These are phyloP conservation scores for Elegia similella DNA, from an alignment of 2,888 invertebrate species.

Conservation along the genomic window DNA sequence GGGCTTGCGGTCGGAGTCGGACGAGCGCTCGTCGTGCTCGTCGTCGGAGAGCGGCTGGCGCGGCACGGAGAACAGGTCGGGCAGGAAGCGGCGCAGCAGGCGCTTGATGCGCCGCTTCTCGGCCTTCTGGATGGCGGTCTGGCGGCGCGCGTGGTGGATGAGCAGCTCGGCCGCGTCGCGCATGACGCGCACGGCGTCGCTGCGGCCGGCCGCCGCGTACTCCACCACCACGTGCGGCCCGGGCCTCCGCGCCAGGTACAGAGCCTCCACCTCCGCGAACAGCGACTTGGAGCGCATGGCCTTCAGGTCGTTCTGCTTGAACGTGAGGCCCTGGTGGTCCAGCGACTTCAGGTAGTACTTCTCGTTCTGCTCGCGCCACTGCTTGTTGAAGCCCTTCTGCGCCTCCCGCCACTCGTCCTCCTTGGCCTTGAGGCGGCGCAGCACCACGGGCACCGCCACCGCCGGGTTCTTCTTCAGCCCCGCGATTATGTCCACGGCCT, in stretches of 20 bases:
- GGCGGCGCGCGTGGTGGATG: conserved; percentile 98
- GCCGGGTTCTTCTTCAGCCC: conserved; percentile 97
- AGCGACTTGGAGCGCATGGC: conserved; percentile 96
- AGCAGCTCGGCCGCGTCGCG: conserved; percentile 97
- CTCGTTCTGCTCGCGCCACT: conserved; percentile 99
- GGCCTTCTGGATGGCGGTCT: conserved; percentile 96
- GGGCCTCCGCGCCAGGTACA: conserved; percentile 82
- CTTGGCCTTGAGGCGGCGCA: conserved; percentile 94
- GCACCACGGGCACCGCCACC: conserved; percentile 95
- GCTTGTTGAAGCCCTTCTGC: conserved; percentile 97
- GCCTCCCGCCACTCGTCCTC: conserved; percentile 99
- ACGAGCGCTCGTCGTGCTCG: conserved; percentile 72
- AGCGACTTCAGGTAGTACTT: conserved; percentile 98
- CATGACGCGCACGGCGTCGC: conserved; percentile 92
- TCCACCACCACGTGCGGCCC: conserved; percentile 66
- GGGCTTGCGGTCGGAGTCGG: conserved; percentile 38
- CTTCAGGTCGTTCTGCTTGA: conserved; percentile 98
- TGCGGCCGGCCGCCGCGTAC: conserved; percentile 30
- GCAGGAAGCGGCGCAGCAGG: conserved; percentile 94
- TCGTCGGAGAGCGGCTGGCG: conserved; percentile 96
- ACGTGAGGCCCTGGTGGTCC: conserved; percentile 98
- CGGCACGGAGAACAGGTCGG: conserved; percentile 95
- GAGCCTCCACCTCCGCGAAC: conserved; percentile 96
- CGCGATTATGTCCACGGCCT: conserved; percentile 95
- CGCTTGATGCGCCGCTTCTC: conserved; percentile 98